A percentile compares a stretch with the other conserved stretches of the same genome.
Conservation (phyloP, 2,113 vertebrate species). For the Epinephelus lanceolatus region DNA sequence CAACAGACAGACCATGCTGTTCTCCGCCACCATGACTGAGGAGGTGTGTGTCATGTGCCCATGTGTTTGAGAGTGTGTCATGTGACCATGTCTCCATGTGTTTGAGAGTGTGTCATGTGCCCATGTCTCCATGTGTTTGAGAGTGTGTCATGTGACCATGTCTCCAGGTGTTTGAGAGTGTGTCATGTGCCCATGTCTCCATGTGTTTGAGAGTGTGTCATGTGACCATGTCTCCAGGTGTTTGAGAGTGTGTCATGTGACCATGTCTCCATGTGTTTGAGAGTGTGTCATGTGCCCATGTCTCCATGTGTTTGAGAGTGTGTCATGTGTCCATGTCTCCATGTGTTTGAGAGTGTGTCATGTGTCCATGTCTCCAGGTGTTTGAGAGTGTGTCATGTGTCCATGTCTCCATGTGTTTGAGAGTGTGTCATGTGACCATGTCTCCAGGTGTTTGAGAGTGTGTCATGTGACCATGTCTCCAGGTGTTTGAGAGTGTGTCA, state of each 20-base stretch:
- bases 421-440: background rate
- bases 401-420: too few species aligned
- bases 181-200: background rate
- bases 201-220: background rate
- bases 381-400: background rate
- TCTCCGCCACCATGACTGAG: conserved; percentile 98
- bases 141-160: background rate
- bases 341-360: background rate
- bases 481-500: background rate
- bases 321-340: background rate
- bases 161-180: background rate
- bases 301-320: background rate
- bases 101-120: background rate
- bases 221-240: too few species aligned
- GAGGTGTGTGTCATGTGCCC: conserved; percentile 43
- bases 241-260: background rate
- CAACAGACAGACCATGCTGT: conserved; percentile 97
- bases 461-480: background rate
- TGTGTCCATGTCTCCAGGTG: too few species aligned
- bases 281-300: background rate
- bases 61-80: background rate
- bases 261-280: too few species aligned
- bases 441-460: background rate
- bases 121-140: background rate
- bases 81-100: background rate